Percentiles rank a stretch among this genome's conserved stretches.
Evolutionary conservation across 2,888 invertebrate genomes (phyloP).

Genomic region (Drosophila anomalata): DNA sequence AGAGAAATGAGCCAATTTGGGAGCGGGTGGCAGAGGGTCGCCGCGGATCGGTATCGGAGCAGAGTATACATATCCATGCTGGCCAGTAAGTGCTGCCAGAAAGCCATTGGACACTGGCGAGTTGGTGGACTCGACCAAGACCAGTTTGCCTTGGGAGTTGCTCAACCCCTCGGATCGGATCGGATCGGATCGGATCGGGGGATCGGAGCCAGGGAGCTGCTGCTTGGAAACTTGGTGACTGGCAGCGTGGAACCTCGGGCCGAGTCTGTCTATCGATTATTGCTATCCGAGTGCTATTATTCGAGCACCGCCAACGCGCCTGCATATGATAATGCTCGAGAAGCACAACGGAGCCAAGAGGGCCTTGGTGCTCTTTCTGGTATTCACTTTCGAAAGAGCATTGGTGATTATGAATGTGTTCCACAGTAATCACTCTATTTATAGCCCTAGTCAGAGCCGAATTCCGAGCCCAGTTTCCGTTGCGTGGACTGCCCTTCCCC

Average conservation of each 20-base stretch:
- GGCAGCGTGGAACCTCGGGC: neutral
- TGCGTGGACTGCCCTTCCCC: neutral
- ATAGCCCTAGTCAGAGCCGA: too few species aligned
- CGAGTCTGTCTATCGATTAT: constrained; percentile 57
- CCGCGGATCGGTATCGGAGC: constrained; percentile 16
- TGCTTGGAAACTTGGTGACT: neutral
- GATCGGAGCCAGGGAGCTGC: constrained; percentile 32
- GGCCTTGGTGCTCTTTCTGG: too few species aligned
- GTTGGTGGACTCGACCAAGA: constrained; percentile 49
- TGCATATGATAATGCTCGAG: constrained; percentile 23
- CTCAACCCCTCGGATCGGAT: constrained; percentile 59
- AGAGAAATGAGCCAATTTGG: constrained; percentile 60
- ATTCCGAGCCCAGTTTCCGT: too few species aligned
- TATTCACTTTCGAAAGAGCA: constrained; percentile 14
- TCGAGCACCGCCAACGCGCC: constrained; percentile 67
- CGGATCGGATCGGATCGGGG: neutral
- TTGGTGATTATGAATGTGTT: neutral
- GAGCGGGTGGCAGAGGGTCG: constrained; percentile 23
- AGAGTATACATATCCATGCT: constrained; percentile 9
- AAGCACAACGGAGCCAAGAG: too few species aligned
- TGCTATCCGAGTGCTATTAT: constrained; percentile 58
- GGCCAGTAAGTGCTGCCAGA: neutral
- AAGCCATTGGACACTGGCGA: constrained; percentile 2
- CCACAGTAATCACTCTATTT: neutral
- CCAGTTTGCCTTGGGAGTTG: constrained; percentile 82